Conservation (phyloP, 1,140 invertebrate species). For the Trichonephila clavata region DNA sequence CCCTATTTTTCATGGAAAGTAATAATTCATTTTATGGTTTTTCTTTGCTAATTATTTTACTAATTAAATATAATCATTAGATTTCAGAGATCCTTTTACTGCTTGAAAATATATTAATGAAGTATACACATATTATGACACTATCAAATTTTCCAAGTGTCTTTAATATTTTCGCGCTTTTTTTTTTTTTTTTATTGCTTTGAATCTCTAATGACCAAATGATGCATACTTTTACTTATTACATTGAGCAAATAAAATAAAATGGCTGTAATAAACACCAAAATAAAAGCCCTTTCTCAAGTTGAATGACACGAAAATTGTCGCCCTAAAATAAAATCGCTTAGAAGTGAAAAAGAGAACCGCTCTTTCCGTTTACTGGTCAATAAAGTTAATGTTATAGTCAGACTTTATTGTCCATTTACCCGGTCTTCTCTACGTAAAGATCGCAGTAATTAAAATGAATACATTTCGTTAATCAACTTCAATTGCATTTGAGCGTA, state of each 20-base stretch:
- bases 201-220: too few relatives aligned
- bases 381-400: slow-evolving; percentile 18
- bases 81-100: too few relatives aligned
- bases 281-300: background rate
- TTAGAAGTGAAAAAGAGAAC: background rate
- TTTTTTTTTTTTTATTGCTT: too few relatives aligned
- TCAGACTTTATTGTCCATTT: slow-evolving; percentile 13
- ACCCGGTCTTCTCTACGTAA: background rate
- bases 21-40: too few relatives aligned
- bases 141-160: too few relatives aligned
- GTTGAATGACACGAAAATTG: slow-evolving; percentile 17
- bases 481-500: background rate
- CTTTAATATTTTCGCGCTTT: too few relatives aligned
- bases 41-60: too few relatives aligned
- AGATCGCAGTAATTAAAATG: background rate
- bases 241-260: background rate
- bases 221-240: background rate
- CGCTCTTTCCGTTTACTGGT: background rate
- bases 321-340: background rate
- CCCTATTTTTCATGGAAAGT: too few relatives aligned
- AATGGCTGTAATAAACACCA: too few relatives aligned
- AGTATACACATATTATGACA: too few relatives aligned
- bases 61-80: too few relatives aligned
- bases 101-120: too few relatives aligned
- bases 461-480: slow-evolving; percentile 2